These are phyloP conservation scores for Carassius carassius DNA, from an alignment of 2,113 vertebrate species.

Conservation along the genomic window DNA sequence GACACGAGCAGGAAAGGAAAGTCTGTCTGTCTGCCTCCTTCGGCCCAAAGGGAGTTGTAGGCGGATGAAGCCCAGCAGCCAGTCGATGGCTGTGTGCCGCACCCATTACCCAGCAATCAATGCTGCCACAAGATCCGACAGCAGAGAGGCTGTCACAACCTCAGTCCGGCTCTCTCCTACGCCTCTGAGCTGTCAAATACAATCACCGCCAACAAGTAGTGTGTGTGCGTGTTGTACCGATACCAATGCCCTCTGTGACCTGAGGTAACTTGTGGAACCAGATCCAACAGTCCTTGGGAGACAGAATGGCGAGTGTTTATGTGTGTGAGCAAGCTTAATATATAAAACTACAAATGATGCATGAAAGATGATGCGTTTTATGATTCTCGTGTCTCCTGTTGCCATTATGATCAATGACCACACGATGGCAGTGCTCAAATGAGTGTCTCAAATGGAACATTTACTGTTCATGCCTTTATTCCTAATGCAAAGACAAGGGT, in stretches of 20 bases:
- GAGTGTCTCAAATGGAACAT: background rate
- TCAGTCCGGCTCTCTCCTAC: constrained; percentile 27
- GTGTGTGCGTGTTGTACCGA: constrained; percentile 34
- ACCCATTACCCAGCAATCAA: constrained; percentile 51
- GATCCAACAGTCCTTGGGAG: background rate
- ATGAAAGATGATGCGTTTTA: background rate
- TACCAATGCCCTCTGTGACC: constrained; percentile 30
- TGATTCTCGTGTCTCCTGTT: background rate
- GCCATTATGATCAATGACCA: background rate
- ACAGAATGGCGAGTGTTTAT: background rate
- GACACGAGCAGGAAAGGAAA: constrained; percentile 20
- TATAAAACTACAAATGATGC: constrained; percentile 10
- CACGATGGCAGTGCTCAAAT: constrained; percentile 8
- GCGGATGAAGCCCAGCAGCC: constrained; percentile 38
- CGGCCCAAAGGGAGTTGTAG: constrained; percentile 45
- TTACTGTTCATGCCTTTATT: background rate
- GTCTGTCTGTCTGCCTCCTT: constrained; percentile 37
- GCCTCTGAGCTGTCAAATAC: constrained; percentile 47
- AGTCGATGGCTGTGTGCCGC: constrained; percentile 43
- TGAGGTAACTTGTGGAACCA: constrained; percentile 15
- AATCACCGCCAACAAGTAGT: constrained; percentile 40
- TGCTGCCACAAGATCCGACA: constrained; percentile 47
- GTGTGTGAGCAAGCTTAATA: constrained; percentile 15
- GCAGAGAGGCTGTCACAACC: constrained; percentile 44
- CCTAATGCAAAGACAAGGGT: background rate